Base-by-base conservation (phyloP, 2,113 vertebrate species). In the Motacilla alba region DNA sequence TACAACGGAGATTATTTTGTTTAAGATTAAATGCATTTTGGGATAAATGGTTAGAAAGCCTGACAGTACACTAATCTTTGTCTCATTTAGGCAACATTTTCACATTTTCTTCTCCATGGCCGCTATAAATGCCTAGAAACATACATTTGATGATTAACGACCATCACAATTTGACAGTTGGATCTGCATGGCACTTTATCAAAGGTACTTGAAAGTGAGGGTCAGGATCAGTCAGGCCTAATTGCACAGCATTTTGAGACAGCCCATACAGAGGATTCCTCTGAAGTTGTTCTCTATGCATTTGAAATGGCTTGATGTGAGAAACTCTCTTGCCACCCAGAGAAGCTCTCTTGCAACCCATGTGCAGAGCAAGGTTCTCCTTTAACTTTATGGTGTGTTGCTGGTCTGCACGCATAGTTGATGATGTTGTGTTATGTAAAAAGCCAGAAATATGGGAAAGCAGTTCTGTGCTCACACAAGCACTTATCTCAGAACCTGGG, bases 11-110 rank as follows among this genome's bases (percentile, higher is more conserved):
- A 39, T 70, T 60, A 10, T 87, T 76, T 91, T 90, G 76, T 77
- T 37, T 53, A 62, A 43, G 83, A 78, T 89, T 95, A 94, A 96
- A 91, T 89, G 63, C 53, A 67, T 43, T 84, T 89, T 90, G 43
- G 37, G n/a, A 89, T 95, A 87, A 85, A 90, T 23, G 24, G 10
- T 60, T 94, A 67, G 82, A 79, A 97, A 95, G 10, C 53, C 49
- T 60, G 50, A 49, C 10, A 82, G 37, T 31, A 50, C 16, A 87
- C 26, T 56, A 17, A 33, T 79, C 62, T 95, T n/a, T 89, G 22
- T 72, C 76, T 59, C n/a, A n/a, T 24, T 76, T 60, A 73, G 35
- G 46, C 28, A 60, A 63, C 11, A 30, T n/a, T 82, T 2, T 60
- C 26, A 56, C 22, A 58, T 82, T 85, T 83, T 43, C 28, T 35